phyloP scores from a whole-genome alignment of 2,888 invertebrate species.

The Rotaria macrura region DNA sequence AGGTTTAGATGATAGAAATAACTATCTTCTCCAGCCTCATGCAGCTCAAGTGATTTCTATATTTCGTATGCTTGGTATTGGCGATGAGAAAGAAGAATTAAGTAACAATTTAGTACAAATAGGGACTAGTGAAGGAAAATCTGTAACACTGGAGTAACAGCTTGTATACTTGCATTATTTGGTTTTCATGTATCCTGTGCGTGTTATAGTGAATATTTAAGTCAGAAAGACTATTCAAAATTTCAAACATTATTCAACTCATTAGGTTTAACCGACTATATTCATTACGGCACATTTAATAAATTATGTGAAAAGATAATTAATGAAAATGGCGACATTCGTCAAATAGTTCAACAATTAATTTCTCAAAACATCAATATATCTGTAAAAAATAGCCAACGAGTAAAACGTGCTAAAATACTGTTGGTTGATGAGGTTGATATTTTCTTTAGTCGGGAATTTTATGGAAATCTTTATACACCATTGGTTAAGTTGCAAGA shows the following conservation, averaged over 20 bases:
- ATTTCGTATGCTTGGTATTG: neutral
- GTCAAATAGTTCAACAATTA: neutral
- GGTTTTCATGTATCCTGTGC: neutral
- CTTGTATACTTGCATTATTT: neutral
- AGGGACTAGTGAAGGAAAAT: constrained; percentile 19
- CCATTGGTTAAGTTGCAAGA: neutral
- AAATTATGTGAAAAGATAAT: neutral
- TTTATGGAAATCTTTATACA: constrained; percentile 8
- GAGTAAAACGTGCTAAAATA: neutral
- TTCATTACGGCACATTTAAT: constrained; percentile 13
- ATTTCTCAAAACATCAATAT: neutral
- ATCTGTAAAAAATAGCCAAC: neutral
- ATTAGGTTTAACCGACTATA: neutral
- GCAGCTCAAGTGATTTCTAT: neutral
- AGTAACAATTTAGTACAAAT: neutral
- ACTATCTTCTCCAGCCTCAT: neutral
- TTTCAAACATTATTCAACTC: neutral
- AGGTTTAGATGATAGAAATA: neutral
- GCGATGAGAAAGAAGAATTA: neutral
- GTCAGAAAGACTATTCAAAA: neutral
- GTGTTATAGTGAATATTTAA: constrained; percentile 2
- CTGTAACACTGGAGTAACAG: neutral
- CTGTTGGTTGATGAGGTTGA: constrained; percentile 23
- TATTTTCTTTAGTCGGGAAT: neutral
- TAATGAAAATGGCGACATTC: neutral